Base-by-base conservation (phyloP, 2,888 invertebrate genomes). In the Pachliopta kotzebuea region DNA sequence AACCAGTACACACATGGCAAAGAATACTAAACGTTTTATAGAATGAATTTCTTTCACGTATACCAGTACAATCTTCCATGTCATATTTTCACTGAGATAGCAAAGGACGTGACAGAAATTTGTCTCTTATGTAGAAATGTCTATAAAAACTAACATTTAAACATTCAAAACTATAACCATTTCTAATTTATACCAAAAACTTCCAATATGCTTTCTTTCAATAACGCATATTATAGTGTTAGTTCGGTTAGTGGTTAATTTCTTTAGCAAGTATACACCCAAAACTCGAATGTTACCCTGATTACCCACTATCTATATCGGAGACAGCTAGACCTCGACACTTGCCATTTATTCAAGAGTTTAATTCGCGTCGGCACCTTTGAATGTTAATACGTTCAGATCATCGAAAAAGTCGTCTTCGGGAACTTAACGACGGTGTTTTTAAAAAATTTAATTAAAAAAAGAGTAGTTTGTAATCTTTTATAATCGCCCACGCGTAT, bases 401-500 rank as follows among this genome's bases (percentile, higher is more conserved):
- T 53, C 53, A 54, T 45, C 61, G 21, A 61, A 65, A 61, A 57
- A 54, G 55, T 61, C 53, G 61, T 57, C 56, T 65, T 65, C 29
- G 29, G 29, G 55, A 65, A 54, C n/a, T 65, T 24, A 61, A 65
- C 65, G 49, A 31, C 20, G 57, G n/a, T 61, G 57, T 65, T 60
- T 31, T 31, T 57, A 65, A 53, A 29, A 53, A 65, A 58, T 65
- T 61, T 61, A 61, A 61, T 65, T 61, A 65, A 61, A 61, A 65
- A 63, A 63, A 56, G 26, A 58, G 65, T 49, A 58, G 29, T 54
- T 49, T 53, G 53, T 65, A 61, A 58, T 61, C 54, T 65, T 61
- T 65, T 58, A 65, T 61, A 54, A 61, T 61, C 65, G 56, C 65
- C 65, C 60, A 61, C 60, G 65, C 45, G 56, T 65, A 60, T 65